Conservation (phyloP, 2,113 vertebrate genomes). For the Pygoscelis adeliae region DNA sequence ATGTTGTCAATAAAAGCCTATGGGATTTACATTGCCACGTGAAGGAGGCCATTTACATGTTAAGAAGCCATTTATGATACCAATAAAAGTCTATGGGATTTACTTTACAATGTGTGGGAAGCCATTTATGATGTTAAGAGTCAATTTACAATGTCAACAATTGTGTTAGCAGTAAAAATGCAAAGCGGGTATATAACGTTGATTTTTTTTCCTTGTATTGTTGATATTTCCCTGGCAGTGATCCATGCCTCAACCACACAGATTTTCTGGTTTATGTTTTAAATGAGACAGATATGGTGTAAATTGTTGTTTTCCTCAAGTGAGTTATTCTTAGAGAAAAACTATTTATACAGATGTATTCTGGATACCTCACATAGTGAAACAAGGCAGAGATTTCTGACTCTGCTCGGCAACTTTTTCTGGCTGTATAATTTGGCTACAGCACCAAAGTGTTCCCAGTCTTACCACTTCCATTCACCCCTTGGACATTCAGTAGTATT, state of each 20-base stretch:
- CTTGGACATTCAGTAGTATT: neutral
- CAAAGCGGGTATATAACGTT: neutral
- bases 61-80: constrained; percentile 69
- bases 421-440: neutral
- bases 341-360: neutral
- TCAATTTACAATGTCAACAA: constrained; percentile 71
- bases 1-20: constrained; percentile 43
- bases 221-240: neutral
- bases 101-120: constrained; percentile 64
- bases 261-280: neutral
- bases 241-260: neutral
- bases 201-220: neutral
- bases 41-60: constrained; percentile 66
- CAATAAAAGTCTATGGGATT: constrained; percentile 70
- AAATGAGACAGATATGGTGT: neutral
- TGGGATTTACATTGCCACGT: constrained; percentile 33
- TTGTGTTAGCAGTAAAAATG: constrained; percentile 70
- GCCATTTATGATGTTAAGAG: constrained; percentile 70
- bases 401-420: neutral
- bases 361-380: neutral
- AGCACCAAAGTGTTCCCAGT: neutral
- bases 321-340: neutral
- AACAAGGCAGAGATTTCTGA: neutral
- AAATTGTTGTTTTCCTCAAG: neutral
- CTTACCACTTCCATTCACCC: neutral